Evolutionary conservation across 1,140 invertebrate genomes (phyloP), one percentile per base, ranked within the genome.

Genomic region (Centruroides sculpturatus): DNA sequence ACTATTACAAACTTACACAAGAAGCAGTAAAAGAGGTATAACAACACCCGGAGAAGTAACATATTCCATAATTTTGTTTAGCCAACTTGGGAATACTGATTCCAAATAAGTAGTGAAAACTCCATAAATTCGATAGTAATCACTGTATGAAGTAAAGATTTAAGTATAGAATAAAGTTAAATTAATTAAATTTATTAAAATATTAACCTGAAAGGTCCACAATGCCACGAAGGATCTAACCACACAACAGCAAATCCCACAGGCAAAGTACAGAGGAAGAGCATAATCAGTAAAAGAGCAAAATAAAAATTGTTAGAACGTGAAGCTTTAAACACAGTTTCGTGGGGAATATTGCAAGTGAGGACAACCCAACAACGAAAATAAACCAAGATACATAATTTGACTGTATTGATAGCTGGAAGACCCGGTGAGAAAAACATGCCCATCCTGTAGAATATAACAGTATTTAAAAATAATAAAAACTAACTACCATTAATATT

Each of bases 291-390:
- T 36, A 98, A 76, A 4, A 98, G 76, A 6, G 87, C 85, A 47
- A 93, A 83, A 72, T 98, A 98, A 75, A 98, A 98, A 70, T 98
- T 98, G 72, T 96, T 97, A 10, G 91, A 96, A 67, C 90, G 81
- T n/a, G 76, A 77, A 4, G 82, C 83, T 68, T 83, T 81, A 73
- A 96, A 98, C 9, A 82, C 89, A 2, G 94, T 85, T 78, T 95
- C 90, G 69, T 96, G 93, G 0, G 95, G 95, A 1, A 98, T 89
- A 70, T 98, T 98, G 70, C 91, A 97, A 1, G 92, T 94, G 68
- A 97, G 79, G 0, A 97, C 92, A 12, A 90, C 84, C 91, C 91
- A 94, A 0, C 87, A 91, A 59, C 92, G 78, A 13, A 98, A 78
- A 71, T 98, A 97, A 85, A 98, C 89, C 67, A 98, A 76, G 56